Percentiles rank a stretch among this genome's conserved stretches.
phyloP scores from a whole-genome alignment of 2,888 invertebrate genomes.

The Creontiades dilutus region DNA sequence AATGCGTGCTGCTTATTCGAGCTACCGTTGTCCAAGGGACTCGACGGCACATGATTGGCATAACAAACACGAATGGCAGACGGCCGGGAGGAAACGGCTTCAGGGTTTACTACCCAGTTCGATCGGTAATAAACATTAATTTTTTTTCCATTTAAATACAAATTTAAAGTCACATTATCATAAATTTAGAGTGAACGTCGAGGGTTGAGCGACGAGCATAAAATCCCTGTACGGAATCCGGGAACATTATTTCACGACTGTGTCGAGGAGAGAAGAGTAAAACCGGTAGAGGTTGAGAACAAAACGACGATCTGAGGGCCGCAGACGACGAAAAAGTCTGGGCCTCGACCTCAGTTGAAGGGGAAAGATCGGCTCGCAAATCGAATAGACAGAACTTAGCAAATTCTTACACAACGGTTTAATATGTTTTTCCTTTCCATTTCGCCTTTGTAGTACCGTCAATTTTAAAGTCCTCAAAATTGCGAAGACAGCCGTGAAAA shows the following conservation, averaged over 20 bases:
- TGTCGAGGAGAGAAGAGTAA: slow-evolving; percentile 11
- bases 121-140: background rate
- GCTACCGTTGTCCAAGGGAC: background rate
- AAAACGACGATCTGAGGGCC: background rate
- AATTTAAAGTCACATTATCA: slow-evolving; percentile 3
- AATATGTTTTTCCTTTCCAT: too few species aligned
- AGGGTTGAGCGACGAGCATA: background rate
- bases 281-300: slow-evolving; percentile 5
- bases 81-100: background rate
- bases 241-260: slow-evolving; percentile 28
- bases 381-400: background rate
- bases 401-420: too few species aligned
- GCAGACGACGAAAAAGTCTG: slow-evolving; percentile 11
- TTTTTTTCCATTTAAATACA: slow-evolving; percentile 4
- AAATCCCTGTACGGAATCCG: background rate
- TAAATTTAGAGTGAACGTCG: background rate
- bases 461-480: too few species aligned
- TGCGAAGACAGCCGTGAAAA: too few species aligned
- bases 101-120: background rate
- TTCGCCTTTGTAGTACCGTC: too few species aligned
- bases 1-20: background rate
- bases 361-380: background rate
- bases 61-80: background rate
- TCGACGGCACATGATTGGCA: background rate
- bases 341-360: background rate